Evolutionary conservation across 2,888 invertebrate species (phyloP), one percentile per base, ranked within the genome.

Genomic region (Ectemnius continuus): DNA sequence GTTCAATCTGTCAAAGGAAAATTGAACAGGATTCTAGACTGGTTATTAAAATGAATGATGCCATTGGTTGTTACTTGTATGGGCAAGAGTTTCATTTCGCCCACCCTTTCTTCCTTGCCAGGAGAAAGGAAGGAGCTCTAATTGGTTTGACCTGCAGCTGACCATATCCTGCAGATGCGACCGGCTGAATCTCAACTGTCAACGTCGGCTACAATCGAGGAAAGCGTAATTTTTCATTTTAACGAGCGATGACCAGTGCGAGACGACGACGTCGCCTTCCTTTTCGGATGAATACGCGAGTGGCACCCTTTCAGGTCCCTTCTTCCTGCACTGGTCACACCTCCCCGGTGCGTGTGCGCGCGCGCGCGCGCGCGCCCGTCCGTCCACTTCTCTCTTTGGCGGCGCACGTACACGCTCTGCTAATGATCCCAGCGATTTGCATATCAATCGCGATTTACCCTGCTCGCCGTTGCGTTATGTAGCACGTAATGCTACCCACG

Each of bases 171-270:
- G 81, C 83, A 82, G 83, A 84, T 85, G 87, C 82, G 85, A 82
- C 84, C 80, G 81, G 84, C 85, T 85, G 84, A 83, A 87, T 86
- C 84, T 85, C 78, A 77, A 73, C 67, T 62, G 73, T 78, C 71
- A 68, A 78, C 76, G 70, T 69, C 65, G 70, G 56, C 69, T 60
- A 81, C 76, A 81, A 82, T 80, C 78, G 76, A 85, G 81, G 81
- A 85, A 85, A 86, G 86, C 81, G 83, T 87, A 85, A 87, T 88
- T 89, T 89, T 88, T 88, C 89, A 88, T 85, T 85, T 86, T 88
- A 89, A 88, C 86, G 88, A 87, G 85, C 85, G 83, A 86, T 89
- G 88, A 80, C 87, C 87, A 85, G 71, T 83, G 16, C 4, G 1
- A 16, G 79, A 74, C 67, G 66, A 73, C 78, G 79, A 74, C 67